Conservation (phyloP, 2,797 vertebrate genomes). For the Halcyon chelicuti region DNA sequence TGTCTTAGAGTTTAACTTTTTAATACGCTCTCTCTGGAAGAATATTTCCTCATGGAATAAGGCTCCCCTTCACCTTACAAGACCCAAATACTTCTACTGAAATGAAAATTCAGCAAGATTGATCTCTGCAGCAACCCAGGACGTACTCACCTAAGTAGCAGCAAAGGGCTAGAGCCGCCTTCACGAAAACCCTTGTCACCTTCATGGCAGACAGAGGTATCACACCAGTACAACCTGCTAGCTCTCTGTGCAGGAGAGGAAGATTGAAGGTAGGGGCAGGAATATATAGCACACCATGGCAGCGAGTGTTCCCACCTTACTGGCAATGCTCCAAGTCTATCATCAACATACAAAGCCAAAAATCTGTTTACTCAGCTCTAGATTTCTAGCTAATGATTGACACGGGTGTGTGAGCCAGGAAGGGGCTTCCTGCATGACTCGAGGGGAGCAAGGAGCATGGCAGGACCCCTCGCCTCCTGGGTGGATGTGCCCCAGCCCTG, state of each 20-base stretch:
- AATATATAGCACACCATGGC: constrained; percentile 24
- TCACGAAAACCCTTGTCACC: neutral
- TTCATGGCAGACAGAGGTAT: constrained; percentile 30
- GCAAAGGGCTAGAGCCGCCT: constrained; percentile 39
- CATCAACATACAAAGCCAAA: constrained; percentile 46
- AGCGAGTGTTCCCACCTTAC: constrained; percentile 12
- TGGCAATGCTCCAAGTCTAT: neutral
- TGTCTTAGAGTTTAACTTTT: neutral
- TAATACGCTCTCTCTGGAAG: neutral
- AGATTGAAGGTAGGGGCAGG: neutral
- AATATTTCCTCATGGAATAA: neutral
- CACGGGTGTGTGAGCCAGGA: neutral
- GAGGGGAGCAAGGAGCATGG: fast-evolving
- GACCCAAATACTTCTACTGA: neutral
- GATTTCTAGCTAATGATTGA: constrained; percentile 68
- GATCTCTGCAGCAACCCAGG: neutral
- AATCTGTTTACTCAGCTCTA: constrained; percentile 43
- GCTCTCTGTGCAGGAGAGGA: neutral
- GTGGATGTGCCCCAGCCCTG: neutral
- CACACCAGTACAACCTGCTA: neutral
- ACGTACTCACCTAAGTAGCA: constrained; percentile 56
- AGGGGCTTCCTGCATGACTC: neutral
- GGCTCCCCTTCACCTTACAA: neutral
- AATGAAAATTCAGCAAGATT: neutral
- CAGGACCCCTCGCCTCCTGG: neutral